Evolutionary conservation across 2,888 invertebrate genomes (phyloP), one percentile per base, ranked within the genome.

Genomic region (Drosophila cognata): DNA sequence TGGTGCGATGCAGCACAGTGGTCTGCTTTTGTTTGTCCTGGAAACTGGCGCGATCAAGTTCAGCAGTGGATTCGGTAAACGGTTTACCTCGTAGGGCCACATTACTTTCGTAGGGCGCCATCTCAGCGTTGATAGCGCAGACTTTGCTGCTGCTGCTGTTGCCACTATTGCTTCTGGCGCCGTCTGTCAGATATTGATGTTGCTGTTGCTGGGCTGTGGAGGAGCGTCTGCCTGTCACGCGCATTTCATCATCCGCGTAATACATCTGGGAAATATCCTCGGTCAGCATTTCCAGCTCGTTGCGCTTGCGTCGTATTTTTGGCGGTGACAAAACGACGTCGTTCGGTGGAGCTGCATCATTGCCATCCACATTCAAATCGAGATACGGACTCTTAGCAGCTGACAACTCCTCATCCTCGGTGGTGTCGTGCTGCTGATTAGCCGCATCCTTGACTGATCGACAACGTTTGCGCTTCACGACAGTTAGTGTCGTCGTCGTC

Each of bases 191-290:
- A 33, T 33, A 33, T 10, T 33, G 10, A 10, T 33, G 33, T 11
- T 10, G 33, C 11, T 4, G 11, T 10, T 31, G 10, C 31, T 33
- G 33, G 11, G 10, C 10, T 10, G 94, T 93, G 70, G 95, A 95
- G 91, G 94, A 94, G 11, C 95, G 92, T 73, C 94, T 93, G 1
- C 95, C 95, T 0, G 94, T 95, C 1, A 95, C 95, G 1, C 94
- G 94, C 33, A 95, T 91, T 2, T 95, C 95, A 2, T 92, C 93
- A 58, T 95, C 94, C 56, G 95, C 93, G 53, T 95, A 95, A 74
- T 95, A 95, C 94, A 95, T 95, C 52, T 95, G 95, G 25, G 95
- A 94, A 58, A 96, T 95, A 77, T 96, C 95, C 50, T 95, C 95
- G 76, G 95, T 95, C 0, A 96, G 91, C 82, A 94, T 94, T 71